These are phyloP conservation scores for Ridgeia piscesae DNA, from an alignment of 1,140 invertebrate genomes.

Conservation along the genomic window DNA sequence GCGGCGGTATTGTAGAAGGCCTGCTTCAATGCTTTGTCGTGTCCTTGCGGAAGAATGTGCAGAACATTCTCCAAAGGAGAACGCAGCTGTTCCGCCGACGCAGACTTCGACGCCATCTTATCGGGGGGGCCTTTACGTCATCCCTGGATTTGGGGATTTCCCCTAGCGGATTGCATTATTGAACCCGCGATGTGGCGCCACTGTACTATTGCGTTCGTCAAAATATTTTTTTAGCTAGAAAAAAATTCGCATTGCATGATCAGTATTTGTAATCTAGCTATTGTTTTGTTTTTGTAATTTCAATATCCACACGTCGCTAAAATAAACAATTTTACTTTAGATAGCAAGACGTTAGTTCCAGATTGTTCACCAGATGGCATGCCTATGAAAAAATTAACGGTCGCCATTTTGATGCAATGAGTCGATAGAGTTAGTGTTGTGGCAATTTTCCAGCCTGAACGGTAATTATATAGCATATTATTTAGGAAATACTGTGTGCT, in stretches of 20 bases:
- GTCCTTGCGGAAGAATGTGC: conserved; percentile 42
- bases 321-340: no score
- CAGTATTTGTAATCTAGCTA: no score
- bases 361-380: not conserved
- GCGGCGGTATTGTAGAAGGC: conserved; percentile 57
- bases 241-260: no score
- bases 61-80: conserved; percentile 12
- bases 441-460: not conserved
- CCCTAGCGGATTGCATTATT: not conserved
- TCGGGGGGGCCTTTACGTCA: not conserved
- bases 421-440: not conserved
- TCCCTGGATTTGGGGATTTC: not conserved
- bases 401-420: not conserved
- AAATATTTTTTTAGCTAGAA: no score
- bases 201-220: not conserved
- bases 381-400: not conserved
- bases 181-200: not conserved
- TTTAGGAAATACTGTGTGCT: not conserved
- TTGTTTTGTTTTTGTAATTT: no score
- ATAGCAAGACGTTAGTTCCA: not conserved
- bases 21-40: conserved; percentile 71
- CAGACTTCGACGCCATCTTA: not conserved
- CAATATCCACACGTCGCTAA: no score
- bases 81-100: conserved; percentile 8
- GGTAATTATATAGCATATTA: not conserved